Base-by-base conservation (phyloP, 1,140 invertebrate species). In the Aphidius ervi region DNA sequence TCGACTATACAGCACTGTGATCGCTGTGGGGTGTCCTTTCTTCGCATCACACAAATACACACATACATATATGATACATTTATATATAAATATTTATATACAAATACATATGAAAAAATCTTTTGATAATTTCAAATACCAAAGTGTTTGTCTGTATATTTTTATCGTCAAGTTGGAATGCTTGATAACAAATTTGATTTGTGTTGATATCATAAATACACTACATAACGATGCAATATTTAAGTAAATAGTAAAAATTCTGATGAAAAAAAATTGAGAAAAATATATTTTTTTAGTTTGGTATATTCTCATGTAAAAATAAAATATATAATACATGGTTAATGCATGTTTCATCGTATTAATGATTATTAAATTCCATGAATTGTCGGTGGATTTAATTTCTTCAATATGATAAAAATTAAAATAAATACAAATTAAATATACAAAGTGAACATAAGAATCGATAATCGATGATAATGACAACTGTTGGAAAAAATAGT, bases 101-200 rank as follows among this genome's bases (percentile, higher is more conserved):
- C 45, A 46, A 3, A n/a, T 8, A 46, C 2, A n/a, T 9, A 4
- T 46, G 45, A 46, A 46, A 46, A 3, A 46, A 46, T 46, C 8
- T 9, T 8, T 46, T 67, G 72, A 63, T 58, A 58, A 72, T 67
- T 43, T 67, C 63, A 73, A 54, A 78, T 79, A 65, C 75, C 76
- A 65, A 61, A 64, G 72, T 75, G 74, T 79, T 66, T 65, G 67
- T 76, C 74, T 78, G 76, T 78, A 69, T 80, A 78, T 31, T 75
- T 80, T 80, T 80, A 80, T 80, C 76, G 66, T 64, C 70, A n/a
- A 62, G 61, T 62, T 64, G 75, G 77, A 78, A 78, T 80, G 74
- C 74, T 79, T 79, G 78, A 79, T 80, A 79, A 80, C 69, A 31
- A 31, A 64, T 79, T 80, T 79, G 77, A 80, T 78, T 80, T 79